Conservation (phyloP, 30 jellyfish, hydroid and myxozoan genomes). For the Aurelia aurita region DNA sequence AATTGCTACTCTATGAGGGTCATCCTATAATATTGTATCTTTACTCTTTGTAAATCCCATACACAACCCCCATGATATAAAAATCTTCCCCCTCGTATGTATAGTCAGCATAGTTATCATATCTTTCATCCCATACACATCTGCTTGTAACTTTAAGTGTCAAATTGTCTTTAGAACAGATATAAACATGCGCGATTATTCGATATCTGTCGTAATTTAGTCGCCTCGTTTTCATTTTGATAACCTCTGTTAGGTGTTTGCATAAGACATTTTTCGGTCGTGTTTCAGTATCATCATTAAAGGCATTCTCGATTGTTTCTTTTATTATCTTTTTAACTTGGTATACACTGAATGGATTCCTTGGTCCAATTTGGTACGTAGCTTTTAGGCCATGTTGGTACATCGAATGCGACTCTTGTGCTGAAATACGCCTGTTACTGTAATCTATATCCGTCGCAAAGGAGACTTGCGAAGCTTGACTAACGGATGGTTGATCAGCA, state of each 20-base stretch:
- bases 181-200: slow-evolving; percentile 42
- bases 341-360: slow-evolving; percentile 20
- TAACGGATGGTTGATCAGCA: slow-evolving; percentile 21
- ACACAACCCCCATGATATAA: slow-evolving; percentile 46
- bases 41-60: slow-evolving; percentile 67
- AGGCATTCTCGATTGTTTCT: slow-evolving; percentile 43
- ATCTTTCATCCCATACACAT: slow-evolving; percentile 64
- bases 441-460: slow-evolving; percentile 6
- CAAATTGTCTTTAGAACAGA: slow-evolving; percentile 44
- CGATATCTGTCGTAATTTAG: slow-evolving; percentile 60
- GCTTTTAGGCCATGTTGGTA: background rate
- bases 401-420: slow-evolving; percentile 2
- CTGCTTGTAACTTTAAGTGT: slow-evolving; percentile 52
- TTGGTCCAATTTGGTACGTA: slow-evolving; percentile 48
- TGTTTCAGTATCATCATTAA: background rate
- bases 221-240: slow-evolving; percentile 54
- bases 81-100: slow-evolving; percentile 38
- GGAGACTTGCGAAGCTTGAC: slow-evolving; percentile 10
- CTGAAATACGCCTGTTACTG: slow-evolving; percentile 21
- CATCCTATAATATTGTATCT: background rate
- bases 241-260: slow-evolving; percentile 63
- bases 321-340: slow-evolving; percentile 24
- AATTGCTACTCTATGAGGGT: no score
- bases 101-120: slow-evolving; percentile 63
- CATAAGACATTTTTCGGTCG: slow-evolving; percentile 33